phyloP scores from a whole-genome alignment of 1,140 invertebrate genomes.

The Ceratina japonica region DNA sequence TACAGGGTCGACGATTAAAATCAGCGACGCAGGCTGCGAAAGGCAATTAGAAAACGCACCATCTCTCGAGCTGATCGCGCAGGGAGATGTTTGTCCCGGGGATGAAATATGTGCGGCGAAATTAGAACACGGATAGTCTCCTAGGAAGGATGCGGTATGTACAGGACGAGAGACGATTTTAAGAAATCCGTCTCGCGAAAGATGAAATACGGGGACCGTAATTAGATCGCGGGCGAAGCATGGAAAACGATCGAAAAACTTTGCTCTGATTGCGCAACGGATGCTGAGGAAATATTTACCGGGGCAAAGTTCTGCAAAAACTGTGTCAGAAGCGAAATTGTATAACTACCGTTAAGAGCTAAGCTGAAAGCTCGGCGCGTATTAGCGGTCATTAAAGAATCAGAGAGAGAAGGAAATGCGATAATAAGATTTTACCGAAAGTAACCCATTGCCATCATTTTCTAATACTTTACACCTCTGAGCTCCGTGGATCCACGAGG shows the following conservation, averaged over 20 bases:
- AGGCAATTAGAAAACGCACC: not conserved
- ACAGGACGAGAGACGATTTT: not conserved
- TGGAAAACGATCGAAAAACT: not conserved
- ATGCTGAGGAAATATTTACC: conserved; percentile 1
- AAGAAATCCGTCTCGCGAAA: not conserved
- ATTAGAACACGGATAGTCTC: conserved; percentile 9
- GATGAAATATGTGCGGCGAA: conserved; percentile 29
- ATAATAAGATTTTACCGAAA: too few species aligned
- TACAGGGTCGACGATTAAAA: not conserved
- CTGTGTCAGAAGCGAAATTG: too few species aligned
- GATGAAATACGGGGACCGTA: conserved; percentile 2
- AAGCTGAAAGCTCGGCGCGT: too few species aligned
- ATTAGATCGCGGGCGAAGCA: not conserved
- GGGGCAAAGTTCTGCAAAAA: too few species aligned
- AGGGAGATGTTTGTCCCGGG: conserved; percentile 1
- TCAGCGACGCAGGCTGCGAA: not conserved
- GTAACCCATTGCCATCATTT: not conserved
- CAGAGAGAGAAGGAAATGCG: too few species aligned
- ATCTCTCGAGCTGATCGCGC: conserved; percentile 7
- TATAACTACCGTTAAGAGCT: not conserved
- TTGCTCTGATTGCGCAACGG: not conserved
- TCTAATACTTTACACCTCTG: not conserved
- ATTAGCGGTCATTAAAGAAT: too few species aligned
- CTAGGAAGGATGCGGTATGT: not conserved
- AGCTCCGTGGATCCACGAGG: too few species aligned